Evolutionary conservation across 2,888 invertebrate species (phyloP), one percentile per base, ranked within the genome.

Genomic region (Hololepta plana): DNA sequence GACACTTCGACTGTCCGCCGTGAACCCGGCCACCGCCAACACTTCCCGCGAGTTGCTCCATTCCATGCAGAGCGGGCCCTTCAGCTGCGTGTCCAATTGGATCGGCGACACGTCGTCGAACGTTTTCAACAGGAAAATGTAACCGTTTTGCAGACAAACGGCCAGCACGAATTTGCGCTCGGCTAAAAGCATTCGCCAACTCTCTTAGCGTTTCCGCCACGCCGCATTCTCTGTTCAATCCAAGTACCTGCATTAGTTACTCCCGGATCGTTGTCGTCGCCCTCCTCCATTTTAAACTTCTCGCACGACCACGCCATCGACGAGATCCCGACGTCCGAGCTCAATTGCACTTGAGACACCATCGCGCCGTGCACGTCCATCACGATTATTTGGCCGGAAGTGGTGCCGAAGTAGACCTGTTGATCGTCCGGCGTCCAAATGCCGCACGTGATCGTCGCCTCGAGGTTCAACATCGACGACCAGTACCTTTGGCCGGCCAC

Each of bases 361-460:
- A 91, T 90, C 19, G 87, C 87, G 0, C 87, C 93, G 42, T 90
- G 87, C 1, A 91, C 88, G 50, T 91, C 91, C 87, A 95, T 91
- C 26, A 95, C 88, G 30, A 93, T 84, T 32, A 95, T 73, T 55
- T 90, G 88, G 2, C 93, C 93, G 31, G 82, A 80, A 4, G 85
- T 85, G 4, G 91, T 93, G 26, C 93, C 93, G 47, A 95, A 87
- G 59, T 93, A 87, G 27, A 95, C 93, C 62, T 91, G 88, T 47
- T 85, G 82, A 53, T 95, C 95, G 47, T 93, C 91, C 0, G 95
- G 95, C 7, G 91, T 88, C 95, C 96, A 98, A 45, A 90, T 84
- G 20, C 95, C 96, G 51, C 91, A 91, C 1, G 88, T 88, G 43
- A 96, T 91, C 29, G 81, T 76, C 10, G 87, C 80, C 49, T 91